Base-by-base conservation (phyloP, 2,113 vertebrate genomes). In the Grantiella picta region DNA sequence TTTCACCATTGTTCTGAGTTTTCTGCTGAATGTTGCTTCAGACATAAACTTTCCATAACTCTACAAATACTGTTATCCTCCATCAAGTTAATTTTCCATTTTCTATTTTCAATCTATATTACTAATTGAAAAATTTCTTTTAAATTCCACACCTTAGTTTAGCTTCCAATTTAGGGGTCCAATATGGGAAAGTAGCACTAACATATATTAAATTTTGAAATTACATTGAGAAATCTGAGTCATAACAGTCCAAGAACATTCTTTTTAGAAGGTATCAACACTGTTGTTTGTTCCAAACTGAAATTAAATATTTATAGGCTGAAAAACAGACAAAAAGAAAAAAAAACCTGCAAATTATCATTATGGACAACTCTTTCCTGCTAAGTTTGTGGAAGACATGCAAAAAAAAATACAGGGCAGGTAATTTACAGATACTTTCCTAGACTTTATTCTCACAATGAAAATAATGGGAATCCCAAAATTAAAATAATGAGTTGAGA, bases 311-410 rank as follows among this genome's bases (percentile, higher is more conserved):
- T 36, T 82, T 65, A 44, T 29, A 47, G 14, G 8, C 6, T 50
- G 12, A 25, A 64, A 54, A 88, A 72, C 18, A 38, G 20, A 44
- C 4, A 31, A 59, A 40, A 44, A 12, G 1, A 2, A 35, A 44
- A 29, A 22, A 24, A 17, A 4, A 0, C 8, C 16, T 7, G 3
- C 7, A 61, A 70, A 66, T 45, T 1, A 17, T 1, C 4, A 19
- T 52, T 11, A 33, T 19, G 7, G 9, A 2, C 5, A 72, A 47
- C 31, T 24, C 18, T 18, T 45, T 71, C 20, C 11, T 54, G 11
- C 1, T 21, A 54, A 2, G 0, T 45, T 42, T 72, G 14, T 47
- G 8, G 31, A 82, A 80, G 17, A 42, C 7, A 11, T 8, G 11
- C 25, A n/a, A 50, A 80, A 50, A 80, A 87, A 57, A 76, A 44